These are phyloP conservation scores for Porites divaricata DNA, from an alignment of 92 coral and sea anemone species.

Conservation along the genomic window DNA sequence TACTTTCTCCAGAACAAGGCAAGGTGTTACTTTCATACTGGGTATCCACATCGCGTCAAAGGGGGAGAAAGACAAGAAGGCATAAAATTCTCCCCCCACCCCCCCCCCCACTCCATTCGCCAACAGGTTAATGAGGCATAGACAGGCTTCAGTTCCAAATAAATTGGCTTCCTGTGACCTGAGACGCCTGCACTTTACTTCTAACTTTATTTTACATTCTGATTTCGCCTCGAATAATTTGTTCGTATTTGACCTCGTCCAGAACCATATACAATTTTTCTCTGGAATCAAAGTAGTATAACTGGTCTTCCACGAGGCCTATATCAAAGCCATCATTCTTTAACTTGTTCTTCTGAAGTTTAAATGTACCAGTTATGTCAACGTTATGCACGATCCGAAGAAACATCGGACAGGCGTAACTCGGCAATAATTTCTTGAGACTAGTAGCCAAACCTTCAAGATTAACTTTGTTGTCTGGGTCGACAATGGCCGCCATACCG, in stretches of 20 bases:
- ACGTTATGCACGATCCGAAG: conserved; percentile 82
- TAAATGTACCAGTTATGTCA: conserved; percentile 89
- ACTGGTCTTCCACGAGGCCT: conserved; percentile 70
- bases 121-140: too few relatives aligned
- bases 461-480: conserved; percentile 74
- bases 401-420: conserved; percentile 91
- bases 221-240: conserved; percentile 70
- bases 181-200: background rate
- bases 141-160: too few relatives aligned
- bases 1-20: too few relatives aligned
- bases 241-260: conserved; percentile 64
- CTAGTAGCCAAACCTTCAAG: conserved; percentile 57
- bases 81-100: too few relatives aligned
- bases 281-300: conserved; percentile 71
- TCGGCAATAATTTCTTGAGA: conserved; percentile 73
- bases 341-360: conserved; percentile 86
- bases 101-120: too few relatives aligned
- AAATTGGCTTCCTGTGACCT: too few relatives aligned
- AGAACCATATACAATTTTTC: conserved; percentile 65
- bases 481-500: conserved; percentile 96
- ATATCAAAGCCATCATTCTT: conserved; percentile 88
- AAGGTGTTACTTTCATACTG: too few relatives aligned
- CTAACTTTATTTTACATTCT: conserved; percentile 47
- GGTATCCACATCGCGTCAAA: too few relatives aligned
- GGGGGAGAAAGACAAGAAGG: too few relatives aligned